Base-by-base conservation (phyloP, 30 jellyfish, hydroid and myxozoan genomes). In the Calvadosia cruxmelitensis region DNA sequence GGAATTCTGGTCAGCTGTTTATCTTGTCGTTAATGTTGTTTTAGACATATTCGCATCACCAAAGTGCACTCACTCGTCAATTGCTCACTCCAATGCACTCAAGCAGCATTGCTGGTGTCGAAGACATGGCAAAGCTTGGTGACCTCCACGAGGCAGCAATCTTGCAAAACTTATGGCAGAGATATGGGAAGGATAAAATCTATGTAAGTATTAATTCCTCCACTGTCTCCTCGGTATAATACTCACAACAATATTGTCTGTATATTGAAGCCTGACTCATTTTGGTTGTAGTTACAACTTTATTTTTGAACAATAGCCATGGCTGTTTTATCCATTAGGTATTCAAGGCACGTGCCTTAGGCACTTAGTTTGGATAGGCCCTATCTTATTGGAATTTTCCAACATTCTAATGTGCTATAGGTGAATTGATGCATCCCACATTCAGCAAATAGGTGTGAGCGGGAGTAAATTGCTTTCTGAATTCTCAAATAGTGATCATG, bases 141-240 rank as follows among this genome's bases (percentile, higher is more conserved):
- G 98, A 89, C 65, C 78, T 89, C 2, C 98, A 89, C 73, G 95
- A 89, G 66, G 95, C 98, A 23, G 94, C 98, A 0, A 89, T 89
- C 61, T 81, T 89, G n/a, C 63, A 75, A 74, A 89, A 89, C 32
- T 50, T 89, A 50, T 69, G 78, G 24, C 87, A 76, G 69, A 66
- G 98, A 89, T 74, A 77, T 80, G 31, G 73, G 34, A 73, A 66
- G 25, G 82, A 82, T 32, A 67, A 29, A 3, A 89, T 89, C 0
- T 89, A 89, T 64, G 98, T 89, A 69, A 75, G 94, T 77, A n/a
- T n/a, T n/a, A n/a, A n/a, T n/a, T n/a, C n/a, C n/a, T n/a, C n/a
- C n/a, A n/a, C n/a, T n/a, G n/a, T n/a, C n/a, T n/a, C n/a, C n/a
- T n/a, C n/a, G n/a, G n/a, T n/a, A n/a, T n/a, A n/a, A n/a, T n/a